Evolutionary conservation across 2,797 vertebrate genomes (phyloP).

Genomic region (Carcharodon carcharias): DNA sequence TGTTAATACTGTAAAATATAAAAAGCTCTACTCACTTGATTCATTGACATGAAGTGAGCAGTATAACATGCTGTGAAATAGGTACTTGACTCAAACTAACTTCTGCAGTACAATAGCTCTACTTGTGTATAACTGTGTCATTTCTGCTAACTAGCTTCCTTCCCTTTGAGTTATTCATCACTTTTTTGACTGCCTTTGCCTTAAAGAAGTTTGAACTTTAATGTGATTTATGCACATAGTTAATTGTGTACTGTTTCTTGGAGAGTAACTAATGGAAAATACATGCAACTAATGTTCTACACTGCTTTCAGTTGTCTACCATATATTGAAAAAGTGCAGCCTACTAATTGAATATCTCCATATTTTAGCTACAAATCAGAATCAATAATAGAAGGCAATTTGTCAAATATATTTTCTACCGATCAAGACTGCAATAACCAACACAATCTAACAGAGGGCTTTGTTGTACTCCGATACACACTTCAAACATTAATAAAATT

Average conservation of each 20-base stretch:
- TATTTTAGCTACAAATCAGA: not conserved
- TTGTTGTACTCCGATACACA: not conserved
- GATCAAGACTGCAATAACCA: not conserved
- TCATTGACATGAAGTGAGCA: not conserved
- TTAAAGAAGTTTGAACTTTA: not conserved
- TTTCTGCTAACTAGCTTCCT: not conserved
- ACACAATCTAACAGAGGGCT: not conserved
- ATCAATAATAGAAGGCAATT: not conserved
- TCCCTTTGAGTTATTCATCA: not conserved
- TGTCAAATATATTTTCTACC: not conserved
- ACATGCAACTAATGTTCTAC: not conserved
- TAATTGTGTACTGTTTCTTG: not conserved
- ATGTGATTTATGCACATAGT: not conserved
- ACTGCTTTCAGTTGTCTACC: not conserved
- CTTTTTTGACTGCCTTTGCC: not conserved
- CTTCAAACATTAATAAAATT: not conserved
- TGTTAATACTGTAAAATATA: not conserved
- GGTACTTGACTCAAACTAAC: not conserved
- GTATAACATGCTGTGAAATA: not conserved
- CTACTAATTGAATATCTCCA: conserved; percentile 19
- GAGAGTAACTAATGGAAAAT: not conserved
- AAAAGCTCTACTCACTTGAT: not conserved
- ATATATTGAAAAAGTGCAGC: not conserved
- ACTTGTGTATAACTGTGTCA: not conserved
- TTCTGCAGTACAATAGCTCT: not conserved